Evolutionary conservation across 1,140 invertebrate species (phyloP), one percentile per base, ranked within the genome.

Genomic region (Rhizoglyphus robini): DNA sequence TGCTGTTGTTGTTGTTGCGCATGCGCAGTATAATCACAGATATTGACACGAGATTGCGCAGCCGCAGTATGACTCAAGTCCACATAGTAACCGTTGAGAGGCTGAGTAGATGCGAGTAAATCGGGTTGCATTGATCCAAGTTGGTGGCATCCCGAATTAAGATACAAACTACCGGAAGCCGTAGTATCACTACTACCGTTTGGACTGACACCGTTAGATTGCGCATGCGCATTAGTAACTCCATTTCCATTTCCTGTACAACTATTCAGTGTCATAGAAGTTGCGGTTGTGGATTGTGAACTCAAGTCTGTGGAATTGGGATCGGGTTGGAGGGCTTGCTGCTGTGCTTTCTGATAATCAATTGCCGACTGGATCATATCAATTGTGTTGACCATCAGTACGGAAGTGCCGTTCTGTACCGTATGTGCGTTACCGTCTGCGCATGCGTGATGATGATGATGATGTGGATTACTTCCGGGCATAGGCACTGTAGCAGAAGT

Each of bases 221-320:
- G 51, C 8, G 8, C 23, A 8, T 27, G 23, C 5, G 8, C 51
- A 5, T 8, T 54, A 8, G 15, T 32, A 11, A 15, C 8, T 20
- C 51, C 25, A 23, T 30, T 1, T 15, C 32, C 3, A 60, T 32
- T 29, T n/a, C n/a, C n/a, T n/a, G n/a, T n/a, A n/a, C n/a, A n/a
- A 38, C 57, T 59, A 46, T 34, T 60, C 15, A 15, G 13, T 11
- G 15, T 60, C 58, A 60, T 60, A 4, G 58, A 60, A 20, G 58
- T 60, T n/a, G 58, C 58, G 3, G 58, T 60, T 46, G 58, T 60
- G 23, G 58, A 60, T 46, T 60, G 58, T 34, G 58, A 60, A n/a
- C 15, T 29, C 23, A 60, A 18, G 29, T 60, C 58, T 15, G 58
- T 32, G 1, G 58, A 60, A 46, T 29, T 60, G 11, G 32, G 58